These are phyloP conservation scores for Dryobotodes eremita DNA, from an alignment of 2,888 invertebrate genomes.

Conservation along the genomic window DNA sequence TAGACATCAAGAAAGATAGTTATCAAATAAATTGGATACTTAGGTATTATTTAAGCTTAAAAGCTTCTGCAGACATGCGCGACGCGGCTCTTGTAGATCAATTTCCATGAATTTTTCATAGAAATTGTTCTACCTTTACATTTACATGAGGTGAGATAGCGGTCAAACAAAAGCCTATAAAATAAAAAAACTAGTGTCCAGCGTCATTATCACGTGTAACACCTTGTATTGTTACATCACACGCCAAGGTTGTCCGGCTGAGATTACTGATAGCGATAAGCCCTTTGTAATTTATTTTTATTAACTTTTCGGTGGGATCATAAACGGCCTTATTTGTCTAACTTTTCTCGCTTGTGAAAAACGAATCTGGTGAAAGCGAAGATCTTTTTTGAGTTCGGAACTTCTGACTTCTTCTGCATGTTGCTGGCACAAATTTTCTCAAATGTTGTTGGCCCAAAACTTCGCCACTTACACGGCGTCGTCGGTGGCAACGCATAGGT, in stretches of 20 bases:
- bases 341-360: neutral
- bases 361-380: neutral
- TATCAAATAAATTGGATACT: neutral
- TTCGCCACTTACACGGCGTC: too few relatives aligned
- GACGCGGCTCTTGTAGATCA: too few relatives aligned
- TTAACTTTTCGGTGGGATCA: conserved; percentile 15
- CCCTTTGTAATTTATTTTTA: conserved; percentile 17
- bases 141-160: neutral
- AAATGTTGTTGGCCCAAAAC: too few relatives aligned
- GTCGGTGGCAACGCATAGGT: too few relatives aligned
- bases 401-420: too few relatives aligned
- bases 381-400: neutral
- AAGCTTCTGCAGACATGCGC: too few relatives aligned
- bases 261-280: conserved; percentile 39
- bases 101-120: too few relatives aligned
- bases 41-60: neutral
- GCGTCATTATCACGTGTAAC: neutral
- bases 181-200: conserved; percentile 11
- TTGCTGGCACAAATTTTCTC: too few relatives aligned
- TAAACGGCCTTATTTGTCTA: neutral
- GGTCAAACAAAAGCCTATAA: conserved; percentile 5
- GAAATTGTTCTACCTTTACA: too few relatives aligned
- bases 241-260: conserved; percentile 32
- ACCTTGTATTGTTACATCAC: conserved; percentile 8
- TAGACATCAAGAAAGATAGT: neutral